These are phyloP conservation scores for Chrysemys picta DNA, from an alignment of 2,113 vertebrate genomes.

Conservation along the genomic window DNA sequence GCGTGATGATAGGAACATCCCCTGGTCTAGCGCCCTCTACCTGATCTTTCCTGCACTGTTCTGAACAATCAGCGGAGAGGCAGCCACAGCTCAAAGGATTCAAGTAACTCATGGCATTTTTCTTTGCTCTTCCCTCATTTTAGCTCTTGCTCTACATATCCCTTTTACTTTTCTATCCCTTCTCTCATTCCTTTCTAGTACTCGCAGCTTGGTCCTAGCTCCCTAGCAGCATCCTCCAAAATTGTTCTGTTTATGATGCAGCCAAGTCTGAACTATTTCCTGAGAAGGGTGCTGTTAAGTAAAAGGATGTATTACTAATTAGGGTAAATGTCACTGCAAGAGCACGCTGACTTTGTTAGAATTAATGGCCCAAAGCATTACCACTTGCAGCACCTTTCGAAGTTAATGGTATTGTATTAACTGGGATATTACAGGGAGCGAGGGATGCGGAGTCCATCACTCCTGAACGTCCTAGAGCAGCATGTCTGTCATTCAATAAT, in stretches of 20 bases:
- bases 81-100: not conserved
- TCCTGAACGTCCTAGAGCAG: constrained; percentile 31
- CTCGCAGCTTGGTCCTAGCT: not conserved
- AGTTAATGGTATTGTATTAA: constrained; percentile 78
- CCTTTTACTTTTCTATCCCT: not conserved
- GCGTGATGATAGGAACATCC: not conserved
- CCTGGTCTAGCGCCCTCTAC: not conserved
- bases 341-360: constrained; percentile 69
- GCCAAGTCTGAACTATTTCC: constrained; percentile 58
- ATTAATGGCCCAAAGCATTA: constrained; percentile 77
- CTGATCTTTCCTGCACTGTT: not conserved
- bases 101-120: not conserved
- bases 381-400: constrained; percentile 69
- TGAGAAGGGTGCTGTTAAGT: constrained; percentile 61
- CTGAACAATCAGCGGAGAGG: not conserved
- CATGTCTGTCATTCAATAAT: constrained; percentile 60
- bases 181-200: not conserved
- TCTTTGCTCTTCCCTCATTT: not conserved
- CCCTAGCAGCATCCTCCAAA: not conserved
- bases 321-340: constrained; percentile 74
- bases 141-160: not conserved
- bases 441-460: constrained; percentile 55
- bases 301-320: constrained; percentile 68
- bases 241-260: constrained; percentile 49
- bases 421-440: constrained; percentile 66